Evolutionary conservation across 2,888 invertebrate species (phyloP).

Genomic region (Podabrus alpinus): DNA sequence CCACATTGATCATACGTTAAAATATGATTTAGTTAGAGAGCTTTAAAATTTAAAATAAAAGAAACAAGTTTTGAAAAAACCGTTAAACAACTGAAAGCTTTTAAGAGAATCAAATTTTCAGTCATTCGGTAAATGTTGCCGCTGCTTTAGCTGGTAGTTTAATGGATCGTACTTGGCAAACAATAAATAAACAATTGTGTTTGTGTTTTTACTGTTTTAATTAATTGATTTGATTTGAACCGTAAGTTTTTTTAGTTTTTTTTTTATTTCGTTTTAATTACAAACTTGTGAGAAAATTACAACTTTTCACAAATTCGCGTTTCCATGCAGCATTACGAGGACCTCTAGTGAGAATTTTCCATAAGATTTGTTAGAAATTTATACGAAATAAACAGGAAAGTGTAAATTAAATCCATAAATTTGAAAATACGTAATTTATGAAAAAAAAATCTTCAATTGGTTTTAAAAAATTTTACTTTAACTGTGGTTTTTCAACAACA

Average conservation of each 20-base stretch:
- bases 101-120: background rate
- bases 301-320: background rate
- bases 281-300: too few species aligned
- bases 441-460: background rate
- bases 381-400: background rate
- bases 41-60: conserved; percentile 28
- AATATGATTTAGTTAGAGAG: background rate
- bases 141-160: background rate
- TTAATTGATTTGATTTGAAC: background rate
- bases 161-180: background rate
- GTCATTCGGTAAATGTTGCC: background rate
- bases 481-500: background rate
- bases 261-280: background rate
- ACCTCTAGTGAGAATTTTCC: background rate
- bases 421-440: background rate
- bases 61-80: conserved; percentile 40
- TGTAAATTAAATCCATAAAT: background rate
- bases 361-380: background rate
- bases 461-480: too few species aligned
- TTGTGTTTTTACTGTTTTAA: background rate
- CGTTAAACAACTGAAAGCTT: conserved; percentile 30
- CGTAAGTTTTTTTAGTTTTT: background rate
- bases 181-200: background rate
- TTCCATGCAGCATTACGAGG: background rate
- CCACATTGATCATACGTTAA: background rate